Percentiles rank a stretch among this genome's conserved stretches.
phyloP scores from a whole-genome alignment of 2,888 invertebrate species.

The Sclerodermus sp. region DNA sequence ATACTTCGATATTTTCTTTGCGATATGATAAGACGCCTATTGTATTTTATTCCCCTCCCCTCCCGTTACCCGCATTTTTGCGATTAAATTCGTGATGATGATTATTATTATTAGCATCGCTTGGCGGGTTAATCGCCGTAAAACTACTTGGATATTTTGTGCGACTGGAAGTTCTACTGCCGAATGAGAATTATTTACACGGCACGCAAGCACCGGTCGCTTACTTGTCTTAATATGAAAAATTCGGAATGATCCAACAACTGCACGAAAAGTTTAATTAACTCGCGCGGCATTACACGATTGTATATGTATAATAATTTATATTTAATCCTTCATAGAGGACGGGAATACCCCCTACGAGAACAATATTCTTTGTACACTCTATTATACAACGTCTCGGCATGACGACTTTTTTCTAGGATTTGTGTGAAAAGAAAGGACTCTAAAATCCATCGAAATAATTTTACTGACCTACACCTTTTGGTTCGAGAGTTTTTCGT shows the following conservation, averaged over 20 bases:
- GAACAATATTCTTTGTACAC: slow-evolving; percentile 2
- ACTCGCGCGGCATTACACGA: background rate
- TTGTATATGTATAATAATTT: background rate
- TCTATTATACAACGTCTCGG: background rate
- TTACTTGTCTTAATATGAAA: background rate
- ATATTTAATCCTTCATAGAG: background rate
- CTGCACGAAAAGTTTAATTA: background rate
- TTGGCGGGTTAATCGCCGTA: too few species aligned
- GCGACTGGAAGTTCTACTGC: background rate
- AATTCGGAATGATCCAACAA: slow-evolving; percentile 5
- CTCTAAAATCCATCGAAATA: background rate
- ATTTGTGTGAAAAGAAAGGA: background rate
- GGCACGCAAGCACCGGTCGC: background rate
- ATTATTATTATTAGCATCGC: too few species aligned
- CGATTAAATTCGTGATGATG: too few species aligned
- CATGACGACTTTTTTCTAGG: background rate
- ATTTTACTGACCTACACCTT: too few species aligned
- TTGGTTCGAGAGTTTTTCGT: background rate
- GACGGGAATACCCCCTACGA: too few species aligned
- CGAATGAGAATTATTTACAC: slow-evolving; percentile 2
- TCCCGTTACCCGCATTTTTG: too few species aligned
- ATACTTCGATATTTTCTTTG: too few species aligned
- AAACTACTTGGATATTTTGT: too few species aligned
- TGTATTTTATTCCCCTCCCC: too few species aligned
- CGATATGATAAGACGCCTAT: too few species aligned